Evolutionary conservation across 2,888 invertebrate species (phyloP), one percentile per base, ranked within the genome.

Genomic region (Athripsodes cinereus): DNA sequence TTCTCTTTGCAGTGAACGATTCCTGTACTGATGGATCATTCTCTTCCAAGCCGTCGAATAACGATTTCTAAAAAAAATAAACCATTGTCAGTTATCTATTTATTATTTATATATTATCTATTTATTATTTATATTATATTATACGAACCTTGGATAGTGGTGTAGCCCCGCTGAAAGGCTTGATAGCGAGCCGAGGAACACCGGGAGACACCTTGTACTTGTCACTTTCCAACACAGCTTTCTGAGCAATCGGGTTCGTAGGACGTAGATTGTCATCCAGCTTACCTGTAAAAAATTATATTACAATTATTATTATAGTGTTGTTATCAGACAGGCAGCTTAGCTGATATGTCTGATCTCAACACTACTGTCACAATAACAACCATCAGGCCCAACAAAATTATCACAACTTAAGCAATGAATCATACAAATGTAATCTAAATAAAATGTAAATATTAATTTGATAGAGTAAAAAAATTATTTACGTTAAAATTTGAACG

Each of bases 11-110:
- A 61, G 72, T 81, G 64, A 80, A 75, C 66, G 76, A 80, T 65
- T 81, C 81, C 58, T 85, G 81, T 0, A 86, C 68, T 50, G 79
- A 81, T 5, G 83, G 80, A 68, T 90, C 89, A 10, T 87, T 86
- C 66, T 93, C 92, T 64, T 90, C 90, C 1, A 93, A 73, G 0
- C 93, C 94, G 68, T 93, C 94, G 71, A 96, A 96, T 1, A 96
- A 72, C 0, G 87, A 85, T 70, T 88, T 88, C 81, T 87, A 69
- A 8, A 65, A 66, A n/a, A 46, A 61, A 60, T 20, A 16, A 46
- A 16, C n/a, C 16, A 11, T 46, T 8, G 5, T 16, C 10, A 6
- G 5, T 46, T 6, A 46, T 6, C 16, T 10, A 46, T 10, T 16
- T 8, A 16, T 10, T 8, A 8, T 16, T 5, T 18, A 18, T 6